Base-by-base conservation (phyloP, 2,888 invertebrate species). In the Yponomeuta sedellus region DNA sequence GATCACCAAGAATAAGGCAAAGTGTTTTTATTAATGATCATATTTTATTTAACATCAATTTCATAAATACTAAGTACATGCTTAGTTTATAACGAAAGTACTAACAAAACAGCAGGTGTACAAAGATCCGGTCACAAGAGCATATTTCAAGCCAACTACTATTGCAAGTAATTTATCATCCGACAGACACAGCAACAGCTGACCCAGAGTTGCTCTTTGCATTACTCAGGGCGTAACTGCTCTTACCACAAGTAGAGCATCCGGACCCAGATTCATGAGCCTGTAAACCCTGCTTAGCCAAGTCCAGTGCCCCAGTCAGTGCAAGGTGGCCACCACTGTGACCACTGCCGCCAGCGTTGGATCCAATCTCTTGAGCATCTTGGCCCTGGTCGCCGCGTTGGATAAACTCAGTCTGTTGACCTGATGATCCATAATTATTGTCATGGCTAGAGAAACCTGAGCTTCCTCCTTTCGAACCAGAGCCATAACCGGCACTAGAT, bases 121-220 rank as follows among this genome's bases (percentile, higher is more conserved):
- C 34, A 34, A 34, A 8, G 8, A 8, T 52, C 44, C 12, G 44
- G 16, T 16, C 44, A 52, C 16, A 52, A 16, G 12, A 52, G 44
- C 44, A 52, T 16, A 52, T 52, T 16, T 16, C 44, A 34, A 34
- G 34, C 5, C 5, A 52, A 52, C 16, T 52, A 52, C 59, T 11
- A 39, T 8, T 34, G n/a, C 1, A 40, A 16, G 16, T n/a, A 28
- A 12, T 28, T 61, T 81, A 87, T 70, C 88, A 86, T 34, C 86
- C 85, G 19, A 88, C 78, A 11, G 90, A 88, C 1, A 91, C 67
- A n/a, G 90, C 86, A 0, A 91, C 74, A 0, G 90, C 90, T 10
- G 80, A 77, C 16, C 90, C 90, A 40, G 73, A 80, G 64, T 78
- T 74, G 68, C 87, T 89, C 71, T 82, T 86, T n/a, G 90, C 90